Evolutionary conservation across 2,888 invertebrate genomes (phyloP).

Genomic region (Gandaritis pyraliata): DNA sequence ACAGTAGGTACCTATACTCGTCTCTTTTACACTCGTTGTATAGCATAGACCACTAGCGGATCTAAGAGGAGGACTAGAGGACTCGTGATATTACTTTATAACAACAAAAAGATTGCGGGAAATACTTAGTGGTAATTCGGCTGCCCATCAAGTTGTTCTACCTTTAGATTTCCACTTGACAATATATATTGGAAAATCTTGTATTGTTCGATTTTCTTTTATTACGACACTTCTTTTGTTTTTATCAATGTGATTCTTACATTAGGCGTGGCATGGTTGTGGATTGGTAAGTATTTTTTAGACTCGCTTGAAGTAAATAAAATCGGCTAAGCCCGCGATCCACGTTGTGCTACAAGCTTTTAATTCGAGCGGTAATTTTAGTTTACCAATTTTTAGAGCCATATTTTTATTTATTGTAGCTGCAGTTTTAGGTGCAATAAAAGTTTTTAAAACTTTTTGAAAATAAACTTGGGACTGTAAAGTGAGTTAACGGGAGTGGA

Average conservation of each 20-base stretch:
- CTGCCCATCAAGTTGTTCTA: too few species aligned
- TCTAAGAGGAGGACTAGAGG: too few species aligned
- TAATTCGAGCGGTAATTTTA: slow-evolving; percentile 20
- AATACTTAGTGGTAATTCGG: too few species aligned
- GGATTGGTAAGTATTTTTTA: too few species aligned
- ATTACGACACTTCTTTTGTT: too few species aligned
- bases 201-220: too few species aligned
- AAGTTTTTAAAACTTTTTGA: slow-evolving; percentile 18
- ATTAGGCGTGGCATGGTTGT: too few species aligned
- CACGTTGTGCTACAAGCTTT: slow-evolving; percentile 23
- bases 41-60: not conserved
- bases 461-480: slow-evolving; percentile 4
- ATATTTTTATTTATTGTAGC: slow-evolving; percentile 13
- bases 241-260: too few species aligned
- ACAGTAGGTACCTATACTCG: slow-evolving; percentile 21
- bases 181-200: too few species aligned
- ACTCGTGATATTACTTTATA: too few species aligned
- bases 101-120: too few species aligned
- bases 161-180: too few species aligned
- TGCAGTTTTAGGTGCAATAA: slow-evolving; percentile 15
- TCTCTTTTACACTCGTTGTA: slow-evolving; percentile 12
- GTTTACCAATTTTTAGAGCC: slow-evolving; percentile 11
- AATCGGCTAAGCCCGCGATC: not conserved
- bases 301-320: not conserved
- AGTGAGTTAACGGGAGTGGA: slow-evolving; percentile 12